Base-by-base conservation (phyloP, 92 coral and sea anemone genomes). In the Virgularia gustaviana region DNA sequence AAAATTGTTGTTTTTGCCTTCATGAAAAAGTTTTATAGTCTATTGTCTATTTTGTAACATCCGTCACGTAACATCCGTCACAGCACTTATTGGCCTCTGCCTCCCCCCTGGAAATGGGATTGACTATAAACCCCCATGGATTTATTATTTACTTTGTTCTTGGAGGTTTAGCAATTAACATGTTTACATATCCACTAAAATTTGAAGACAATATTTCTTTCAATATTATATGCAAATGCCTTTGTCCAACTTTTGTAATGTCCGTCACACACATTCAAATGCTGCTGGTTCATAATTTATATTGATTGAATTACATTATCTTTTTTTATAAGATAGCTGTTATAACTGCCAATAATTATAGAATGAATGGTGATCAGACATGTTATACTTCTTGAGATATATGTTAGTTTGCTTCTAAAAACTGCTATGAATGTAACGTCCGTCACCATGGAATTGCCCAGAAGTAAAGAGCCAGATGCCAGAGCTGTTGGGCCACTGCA, bases 1-100 rank as follows among this genome's bases (percentile, higher is more conserved):
- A n/a, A n/a, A n/a, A n/a, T n/a, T n/a, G n/a, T n/a, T n/a, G n/a
- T n/a, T n/a, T n/a, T n/a, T n/a, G n/a, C n/a, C n/a, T n/a, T n/a
- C n/a, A n/a, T n/a, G n/a, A n/a, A n/a, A n/a, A n/a, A n/a, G n/a
- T n/a, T n/a, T n/a, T n/a, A n/a, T n/a, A n/a, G n/a, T n/a, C n/a
- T n/a, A n/a, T n/a, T 41, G 47, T 9, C 47, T 41, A 41, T 41
- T 41, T 41, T 41, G 47, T n/a, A 41, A 41, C 47, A 41, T 41
- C 47, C 47, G 47, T 41, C 47, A 41, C 47, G 47, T 41, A 41
- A 41, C 47, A 41, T 41, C 47, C 47, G 47, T 41, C 47, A 41
- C 47, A 41, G 47, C n/a, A 9, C 47, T n/a, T 41, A 9, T 41
- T 41, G 47, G 47, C n/a, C 9, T 41, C 47, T 41, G 47, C 47